phyloP scores from a whole-genome alignment of 2,888 invertebrate species.

The Imbricaverruca yamaguchii region DNA sequence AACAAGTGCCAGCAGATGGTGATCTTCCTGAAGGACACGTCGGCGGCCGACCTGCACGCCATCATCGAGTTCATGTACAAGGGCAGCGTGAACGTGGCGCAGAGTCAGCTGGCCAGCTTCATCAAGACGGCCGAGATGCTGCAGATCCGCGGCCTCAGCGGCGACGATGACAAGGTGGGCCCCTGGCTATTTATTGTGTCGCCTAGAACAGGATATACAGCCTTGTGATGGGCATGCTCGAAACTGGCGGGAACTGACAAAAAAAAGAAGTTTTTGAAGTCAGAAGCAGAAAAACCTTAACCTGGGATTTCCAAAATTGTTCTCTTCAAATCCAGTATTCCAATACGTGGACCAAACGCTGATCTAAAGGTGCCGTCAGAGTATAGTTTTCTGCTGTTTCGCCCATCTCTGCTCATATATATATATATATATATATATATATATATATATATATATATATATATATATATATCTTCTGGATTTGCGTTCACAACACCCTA shows the following conservation, averaged over 20 bases:
- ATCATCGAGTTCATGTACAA: conserved; percentile 35
- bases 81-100: conserved; percentile 34
- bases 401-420: too few relatives aligned
- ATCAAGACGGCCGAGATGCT: conserved; percentile 33
- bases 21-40: conserved; percentile 33
- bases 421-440: too few relatives aligned
- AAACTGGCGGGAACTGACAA: not conserved
- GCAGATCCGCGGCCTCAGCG: conserved; percentile 32
- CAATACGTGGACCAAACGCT: too few relatives aligned
- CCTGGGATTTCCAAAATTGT: too few relatives aligned
- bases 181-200: too few relatives aligned
- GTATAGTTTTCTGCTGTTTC: too few relatives aligned
- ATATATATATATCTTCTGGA: too few relatives aligned
- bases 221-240: not conserved
- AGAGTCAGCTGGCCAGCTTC: conserved; percentile 33
- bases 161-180: not conserved
- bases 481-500: too few relatives aligned
- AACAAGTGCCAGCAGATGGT: conserved; percentile 32
- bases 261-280: not conserved
- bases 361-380: too few relatives aligned
- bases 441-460: not conserved
- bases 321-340: too few relatives aligned
- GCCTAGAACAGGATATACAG: not conserved
- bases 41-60: conserved; percentile 33
- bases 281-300: not conserved